Conservation (phyloP, 1,140 invertebrate genomes). For the Anoplolepis gracilipes region DNA sequence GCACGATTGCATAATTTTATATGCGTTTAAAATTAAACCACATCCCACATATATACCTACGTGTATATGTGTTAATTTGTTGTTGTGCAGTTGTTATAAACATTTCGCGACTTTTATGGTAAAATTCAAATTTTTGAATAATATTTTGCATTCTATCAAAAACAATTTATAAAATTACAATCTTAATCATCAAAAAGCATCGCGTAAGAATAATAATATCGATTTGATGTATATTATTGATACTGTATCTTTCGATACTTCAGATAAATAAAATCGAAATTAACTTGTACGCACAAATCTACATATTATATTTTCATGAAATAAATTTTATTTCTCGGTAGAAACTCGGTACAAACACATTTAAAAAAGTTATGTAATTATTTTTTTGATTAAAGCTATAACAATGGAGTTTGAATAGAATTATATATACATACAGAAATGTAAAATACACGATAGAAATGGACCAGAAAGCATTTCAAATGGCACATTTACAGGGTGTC, state of each 20-base stretch:
- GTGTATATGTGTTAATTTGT: not conserved
- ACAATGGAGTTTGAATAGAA: not conserved
- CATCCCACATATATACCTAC: no score
- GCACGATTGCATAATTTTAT: no score
- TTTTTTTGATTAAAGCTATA: no score
- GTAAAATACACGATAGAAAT: conserved; percentile 9
- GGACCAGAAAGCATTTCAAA: not conserved
- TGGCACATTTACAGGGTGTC: no score
- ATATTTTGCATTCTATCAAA: not conserved
- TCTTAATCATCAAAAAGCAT: not conserved
- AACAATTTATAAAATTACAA: not conserved
- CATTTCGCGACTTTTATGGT: not conserved
- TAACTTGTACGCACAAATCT: not conserved
- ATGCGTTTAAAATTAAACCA: no score
- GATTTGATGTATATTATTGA: not conserved
- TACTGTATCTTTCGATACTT: not conserved
- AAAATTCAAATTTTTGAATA: not conserved
- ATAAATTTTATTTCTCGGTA: not conserved
- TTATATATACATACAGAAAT: not conserved
- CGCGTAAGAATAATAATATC: not conserved
- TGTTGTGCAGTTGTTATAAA: not conserved
- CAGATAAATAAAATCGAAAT: not conserved
- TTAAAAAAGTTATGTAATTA: no score
- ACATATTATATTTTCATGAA: conserved; percentile 6
- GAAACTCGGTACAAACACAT: no score